Evolutionary conservation across 2,113 vertebrate genomes (phyloP).

Genomic region (Lutjanus erythropterus): DNA sequence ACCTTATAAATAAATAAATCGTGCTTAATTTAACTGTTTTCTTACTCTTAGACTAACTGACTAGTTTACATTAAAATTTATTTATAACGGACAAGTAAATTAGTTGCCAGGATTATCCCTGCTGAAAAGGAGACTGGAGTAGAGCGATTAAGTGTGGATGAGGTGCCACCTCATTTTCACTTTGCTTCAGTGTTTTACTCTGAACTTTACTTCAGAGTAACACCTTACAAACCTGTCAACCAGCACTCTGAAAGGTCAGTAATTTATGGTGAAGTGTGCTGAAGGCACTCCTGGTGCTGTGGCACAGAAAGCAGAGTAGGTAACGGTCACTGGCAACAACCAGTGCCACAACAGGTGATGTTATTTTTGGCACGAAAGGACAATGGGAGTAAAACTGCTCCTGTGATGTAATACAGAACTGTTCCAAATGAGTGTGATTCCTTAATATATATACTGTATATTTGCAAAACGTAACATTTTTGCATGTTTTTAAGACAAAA

Average conservation of each 20-base stretch:
- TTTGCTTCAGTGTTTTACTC: neutral
- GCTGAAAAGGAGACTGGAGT: neutral
- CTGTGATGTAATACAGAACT: neutral
- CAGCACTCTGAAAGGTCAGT: neutral
- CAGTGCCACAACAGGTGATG: neutral
- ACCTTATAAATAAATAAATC: no score
- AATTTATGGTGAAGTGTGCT: no score
- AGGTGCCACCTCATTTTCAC: neutral
- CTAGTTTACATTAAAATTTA: no score
- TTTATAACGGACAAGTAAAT: no score
- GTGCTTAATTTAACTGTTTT: no score
- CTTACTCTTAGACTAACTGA: no score
- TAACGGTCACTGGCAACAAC: constrained; percentile 2
- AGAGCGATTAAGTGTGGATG: neutral
- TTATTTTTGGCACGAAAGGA: constrained; percentile 2
- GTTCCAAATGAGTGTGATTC: neutral
- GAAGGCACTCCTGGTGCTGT: neutral
- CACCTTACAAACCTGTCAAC: neutral
- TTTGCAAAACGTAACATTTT: neutral
- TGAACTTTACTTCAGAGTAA: neutral
- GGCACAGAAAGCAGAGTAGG: constrained; percentile 1
- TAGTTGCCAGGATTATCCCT: no score
- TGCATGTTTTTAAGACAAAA: neutral
- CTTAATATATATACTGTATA: neutral
- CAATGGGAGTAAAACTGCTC: neutral